Conservation (phyloP, 2,888 invertebrate species). For the Phyllotreta striolata region DNA sequence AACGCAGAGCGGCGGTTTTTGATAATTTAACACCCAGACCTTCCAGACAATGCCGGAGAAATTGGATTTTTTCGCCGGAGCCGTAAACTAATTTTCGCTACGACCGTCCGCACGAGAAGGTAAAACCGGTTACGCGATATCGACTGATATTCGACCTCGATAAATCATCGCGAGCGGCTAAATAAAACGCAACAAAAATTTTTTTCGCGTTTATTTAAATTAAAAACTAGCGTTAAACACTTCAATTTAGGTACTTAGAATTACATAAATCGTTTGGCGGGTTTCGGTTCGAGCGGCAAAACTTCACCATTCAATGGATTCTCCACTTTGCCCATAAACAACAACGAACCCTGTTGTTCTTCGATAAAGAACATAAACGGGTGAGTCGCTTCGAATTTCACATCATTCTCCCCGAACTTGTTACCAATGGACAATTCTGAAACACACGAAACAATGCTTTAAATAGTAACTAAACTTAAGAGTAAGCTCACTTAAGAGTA, state of each 20-base stretch:
- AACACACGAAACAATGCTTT: slow-evolving; percentile 30
- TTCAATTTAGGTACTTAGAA: too few relatives aligned
- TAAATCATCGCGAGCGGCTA: too few relatives aligned
- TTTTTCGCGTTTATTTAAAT: not conserved
- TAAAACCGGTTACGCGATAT: too few relatives aligned
- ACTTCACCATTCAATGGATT: slow-evolving; percentile 63
- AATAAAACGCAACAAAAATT: too few relatives aligned
- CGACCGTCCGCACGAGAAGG: too few relatives aligned
- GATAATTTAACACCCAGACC: slow-evolving; percentile 23
- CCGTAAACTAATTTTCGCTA: too few relatives aligned
- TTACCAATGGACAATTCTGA: slow-evolving; percentile 73
- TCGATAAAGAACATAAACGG: slow-evolving; percentile 84
- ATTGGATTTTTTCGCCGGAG: slow-evolving; percentile 17
- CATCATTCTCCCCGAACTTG: slow-evolving; percentile 71
- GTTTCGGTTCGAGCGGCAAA: slow-evolving; percentile 20
- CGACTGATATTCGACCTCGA: too few relatives aligned
- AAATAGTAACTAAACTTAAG: not conserved
- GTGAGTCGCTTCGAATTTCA: slow-evolving; percentile 72
- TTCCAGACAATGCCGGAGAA: slow-evolving; percentile 19
- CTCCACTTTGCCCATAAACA: slow-evolving; percentile 77
- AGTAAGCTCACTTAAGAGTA: not conserved
- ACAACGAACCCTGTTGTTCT: slow-evolving; percentile 71
- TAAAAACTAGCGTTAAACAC: too few relatives aligned
- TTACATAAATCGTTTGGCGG: too few relatives aligned
- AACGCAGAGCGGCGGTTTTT: slow-evolving; percentile 24